These are phyloP conservation scores for Rhabdornis inornatus DNA, from an alignment of 2,113 vertebrate species.

Conservation along the genomic window DNA sequence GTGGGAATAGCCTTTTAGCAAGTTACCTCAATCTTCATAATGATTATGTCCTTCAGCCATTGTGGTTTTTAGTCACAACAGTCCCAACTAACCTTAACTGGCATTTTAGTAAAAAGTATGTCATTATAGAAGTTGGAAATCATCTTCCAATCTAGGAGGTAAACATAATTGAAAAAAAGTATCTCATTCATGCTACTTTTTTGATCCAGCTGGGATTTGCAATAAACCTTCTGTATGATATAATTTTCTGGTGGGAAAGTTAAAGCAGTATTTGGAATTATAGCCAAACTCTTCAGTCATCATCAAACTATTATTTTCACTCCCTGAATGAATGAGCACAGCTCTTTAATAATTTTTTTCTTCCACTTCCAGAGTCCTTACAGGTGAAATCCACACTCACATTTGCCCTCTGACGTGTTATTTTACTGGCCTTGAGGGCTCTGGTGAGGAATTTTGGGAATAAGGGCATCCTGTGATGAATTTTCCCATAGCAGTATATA, in stretches of 20 bases:
- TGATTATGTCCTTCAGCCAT: not conserved
- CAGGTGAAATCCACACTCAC: not conserved
- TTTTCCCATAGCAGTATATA: not conserved
- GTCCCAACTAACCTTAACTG: not conserved
- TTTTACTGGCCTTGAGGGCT: not conserved
- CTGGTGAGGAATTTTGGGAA: not conserved
- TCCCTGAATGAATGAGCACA: not conserved
- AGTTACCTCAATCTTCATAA: not conserved
- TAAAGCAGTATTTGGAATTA: not conserved
- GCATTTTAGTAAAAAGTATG: fast-evolving
- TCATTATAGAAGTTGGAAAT: not conserved
- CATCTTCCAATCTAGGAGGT: not conserved
- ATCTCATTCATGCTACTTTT: not conserved
- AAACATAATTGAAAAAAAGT: not conserved
- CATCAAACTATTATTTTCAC: not conserved
- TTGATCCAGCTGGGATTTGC: not conserved
- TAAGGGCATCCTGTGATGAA: not conserved
- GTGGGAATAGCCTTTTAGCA: not conserved
- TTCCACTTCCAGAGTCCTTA: not conserved
- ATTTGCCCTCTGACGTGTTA: not conserved
- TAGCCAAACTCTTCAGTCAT: not conserved
- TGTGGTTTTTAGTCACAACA: fast-evolving
- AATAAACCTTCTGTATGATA: not conserved
- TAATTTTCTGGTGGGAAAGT: not conserved
- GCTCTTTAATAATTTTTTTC: not conserved